Evolutionary conservation across 1,140 invertebrate species (phyloP), one percentile per base, ranked within the genome.

Genomic region (Drosophila virilis): DNA sequence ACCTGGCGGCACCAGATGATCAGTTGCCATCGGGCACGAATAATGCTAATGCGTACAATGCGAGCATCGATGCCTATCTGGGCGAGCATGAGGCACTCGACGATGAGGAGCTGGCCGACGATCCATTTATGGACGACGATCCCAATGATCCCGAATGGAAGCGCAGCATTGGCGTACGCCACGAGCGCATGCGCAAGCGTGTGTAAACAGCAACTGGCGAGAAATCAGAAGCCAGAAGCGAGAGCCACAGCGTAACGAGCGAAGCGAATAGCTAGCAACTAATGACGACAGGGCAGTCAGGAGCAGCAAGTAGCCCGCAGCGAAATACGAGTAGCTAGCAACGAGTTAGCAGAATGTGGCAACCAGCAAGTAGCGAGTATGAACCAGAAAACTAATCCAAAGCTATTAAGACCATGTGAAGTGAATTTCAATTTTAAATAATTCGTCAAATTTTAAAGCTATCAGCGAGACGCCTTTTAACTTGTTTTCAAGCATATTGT

Each of bases 141-240:
- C 95, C 95, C 8, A 96, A 96, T 92, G 96, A 97, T 93, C 96
- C 96, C n/a, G 96, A 97, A 86, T 97, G 96, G 96, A 86, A 86
- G 43, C 82, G 61, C 22, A 74, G 70, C 37, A 58, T 69, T 42
- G 77, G 35, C 8, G 77, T 37, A 28, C 62, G 76, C 6, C 55
- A 60, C 58, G 38, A 78, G 35, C 43, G 59, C 6, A 37, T 82
- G 50, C 77, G 74, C 64, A 74, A 78, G 45, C 73, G 84, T 33
- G 33, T 79, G 28, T 86, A 70, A 45, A 9, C 32, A 43, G 13
- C 9, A n/a, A 28, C 10, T 13, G 12, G 8, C 8, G 9, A 32
- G 9, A 13, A 33, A 28, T n/a, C 22, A 45, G 10, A 13, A 33
- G 46, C 28, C 22, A 45, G 10, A 5, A 57, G n/a, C 38, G 50